Evolutionary conservation across 1,140 invertebrate species (phyloP).

Genomic region (Drosophila saltans): DNA sequence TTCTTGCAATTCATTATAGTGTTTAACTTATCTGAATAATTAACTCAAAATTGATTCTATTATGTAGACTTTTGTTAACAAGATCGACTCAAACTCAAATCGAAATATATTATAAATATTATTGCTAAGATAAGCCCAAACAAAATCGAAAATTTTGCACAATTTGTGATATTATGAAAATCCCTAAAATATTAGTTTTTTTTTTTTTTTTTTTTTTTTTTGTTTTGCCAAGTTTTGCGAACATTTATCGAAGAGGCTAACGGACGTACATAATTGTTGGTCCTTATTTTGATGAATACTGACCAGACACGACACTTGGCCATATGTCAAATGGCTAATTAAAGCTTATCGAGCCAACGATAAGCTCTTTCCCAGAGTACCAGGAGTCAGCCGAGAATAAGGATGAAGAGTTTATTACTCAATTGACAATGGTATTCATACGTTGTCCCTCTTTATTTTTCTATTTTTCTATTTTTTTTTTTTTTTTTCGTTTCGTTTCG

Average conservation of each 20-base stretch:
- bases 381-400: neutral
- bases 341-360: slow-evolving; percentile 20
- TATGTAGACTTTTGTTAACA: no score
- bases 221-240: neutral
- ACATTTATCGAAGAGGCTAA: slow-evolving; percentile 28
- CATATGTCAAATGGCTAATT: slow-evolving; percentile 62
- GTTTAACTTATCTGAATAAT: no score
- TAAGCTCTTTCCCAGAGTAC: neutral
- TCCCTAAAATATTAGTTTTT: no score
- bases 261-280: neutral
- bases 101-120: no score
- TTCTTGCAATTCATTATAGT: no score
- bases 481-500: slow-evolving; percentile 10
- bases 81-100: no score
- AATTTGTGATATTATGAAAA: no score
- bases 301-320: slow-evolving; percentile 50
- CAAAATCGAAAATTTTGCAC: no score
- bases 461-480: slow-evolving; percentile 18
- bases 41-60: no score
- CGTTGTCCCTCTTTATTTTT: neutral
- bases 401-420: neutral
- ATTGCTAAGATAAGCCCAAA: no score
- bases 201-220: no score
- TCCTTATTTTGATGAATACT: slow-evolving; percentile 48
- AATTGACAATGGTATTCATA: neutral